Conservation (phyloP, 2,888 invertebrate genomes). For the Acheta domesticus region DNA sequence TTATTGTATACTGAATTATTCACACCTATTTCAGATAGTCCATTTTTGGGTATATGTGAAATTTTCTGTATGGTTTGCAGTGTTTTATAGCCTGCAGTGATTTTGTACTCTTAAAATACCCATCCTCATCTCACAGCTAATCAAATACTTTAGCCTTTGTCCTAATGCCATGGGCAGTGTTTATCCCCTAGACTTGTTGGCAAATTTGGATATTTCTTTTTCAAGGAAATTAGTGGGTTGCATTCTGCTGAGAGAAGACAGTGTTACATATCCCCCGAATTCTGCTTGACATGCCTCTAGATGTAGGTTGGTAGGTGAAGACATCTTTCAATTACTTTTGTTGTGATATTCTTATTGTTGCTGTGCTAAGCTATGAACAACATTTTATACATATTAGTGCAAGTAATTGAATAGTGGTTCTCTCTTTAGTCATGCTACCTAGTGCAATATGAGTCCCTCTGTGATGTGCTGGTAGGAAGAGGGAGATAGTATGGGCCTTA, state of each 20-base stretch:
- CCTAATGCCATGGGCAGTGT: conserved; percentile 31
- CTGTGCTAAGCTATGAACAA: conserved; percentile 20
- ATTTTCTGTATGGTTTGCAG: conserved; percentile 37
- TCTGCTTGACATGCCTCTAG: conserved; percentile 18
- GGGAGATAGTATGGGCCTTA: conserved; percentile 34
- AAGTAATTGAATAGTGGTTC: conserved; percentile 28
- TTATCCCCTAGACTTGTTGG: conserved; percentile 30
- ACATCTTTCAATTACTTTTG: conserved; percentile 19
- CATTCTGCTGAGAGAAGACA: conserved; percentile 21
- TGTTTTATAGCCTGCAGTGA: conserved; percentile 35
- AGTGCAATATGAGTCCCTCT: conserved; percentile 36
- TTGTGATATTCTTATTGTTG: conserved; percentile 20
- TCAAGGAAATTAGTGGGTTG: conserved; percentile 21
- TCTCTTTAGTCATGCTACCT: conserved; percentile 34
- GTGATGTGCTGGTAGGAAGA: conserved; percentile 25
- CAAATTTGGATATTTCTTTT: conserved; percentile 25
- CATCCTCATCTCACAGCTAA: conserved; percentile 29
- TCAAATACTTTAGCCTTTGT: conserved; percentile 28
- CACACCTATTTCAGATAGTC: conserved; percentile 35
- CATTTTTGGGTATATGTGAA: conserved; percentile 36
- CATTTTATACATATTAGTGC: conserved; percentile 22
- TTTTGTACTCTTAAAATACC: conserved; percentile 30
- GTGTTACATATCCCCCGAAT: conserved; percentile 21
- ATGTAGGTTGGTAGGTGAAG: conserved; percentile 1
- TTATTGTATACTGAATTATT: conserved; percentile 39